A percentile compares a stretch with the other conserved stretches of the same genome.
phyloP scores from a whole-genome alignment of 2,888 invertebrate species.

The Anaspis maculata region DNA sequence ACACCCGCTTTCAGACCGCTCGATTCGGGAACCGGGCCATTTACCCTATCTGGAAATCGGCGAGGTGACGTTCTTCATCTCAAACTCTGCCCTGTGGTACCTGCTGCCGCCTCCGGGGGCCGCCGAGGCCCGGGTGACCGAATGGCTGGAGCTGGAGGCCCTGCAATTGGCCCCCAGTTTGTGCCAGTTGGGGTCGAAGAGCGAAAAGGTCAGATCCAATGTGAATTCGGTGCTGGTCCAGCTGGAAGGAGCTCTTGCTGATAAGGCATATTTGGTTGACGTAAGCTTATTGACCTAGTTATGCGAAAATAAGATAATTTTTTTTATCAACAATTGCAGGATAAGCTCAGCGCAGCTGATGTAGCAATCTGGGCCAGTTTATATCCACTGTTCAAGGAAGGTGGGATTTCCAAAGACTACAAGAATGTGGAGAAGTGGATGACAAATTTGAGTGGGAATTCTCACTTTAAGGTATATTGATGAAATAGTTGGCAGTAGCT shows the following conservation, averaged over 20 bases:
- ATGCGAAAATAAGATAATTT: slow-evolving; percentile 1
- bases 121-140: slow-evolving; percentile 40
- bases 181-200: slow-evolving; percentile 43
- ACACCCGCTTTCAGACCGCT: slow-evolving; percentile 4
- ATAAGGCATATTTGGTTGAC: slow-evolving; percentile 51
- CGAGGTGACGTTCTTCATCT: slow-evolving; percentile 58
- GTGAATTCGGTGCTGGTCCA: slow-evolving; percentile 50
- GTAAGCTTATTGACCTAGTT: slow-evolving; percentile 36
- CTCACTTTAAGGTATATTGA: too few species aligned
- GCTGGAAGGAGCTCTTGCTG: slow-evolving; percentile 48
- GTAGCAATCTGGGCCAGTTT: slow-evolving; percentile 65
- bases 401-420: too few species aligned
- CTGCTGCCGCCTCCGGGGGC: slow-evolving; percentile 48
- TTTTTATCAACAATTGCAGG: slow-evolving; percentile 41
- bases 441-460: too few species aligned
- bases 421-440: too few species aligned
- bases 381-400: too few species aligned
- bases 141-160: slow-evolving; percentile 60
- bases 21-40: slow-evolving; percentile 40
- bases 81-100: slow-evolving; percentile 62
- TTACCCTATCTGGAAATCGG: slow-evolving; percentile 60
- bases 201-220: slow-evolving; percentile 48
- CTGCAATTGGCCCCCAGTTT: slow-evolving; percentile 52
- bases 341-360: slow-evolving; percentile 58
- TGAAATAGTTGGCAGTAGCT: too few species aligned